Conservation (phyloP, 1,140 invertebrate species). For the Conus ventricosus region DNA sequence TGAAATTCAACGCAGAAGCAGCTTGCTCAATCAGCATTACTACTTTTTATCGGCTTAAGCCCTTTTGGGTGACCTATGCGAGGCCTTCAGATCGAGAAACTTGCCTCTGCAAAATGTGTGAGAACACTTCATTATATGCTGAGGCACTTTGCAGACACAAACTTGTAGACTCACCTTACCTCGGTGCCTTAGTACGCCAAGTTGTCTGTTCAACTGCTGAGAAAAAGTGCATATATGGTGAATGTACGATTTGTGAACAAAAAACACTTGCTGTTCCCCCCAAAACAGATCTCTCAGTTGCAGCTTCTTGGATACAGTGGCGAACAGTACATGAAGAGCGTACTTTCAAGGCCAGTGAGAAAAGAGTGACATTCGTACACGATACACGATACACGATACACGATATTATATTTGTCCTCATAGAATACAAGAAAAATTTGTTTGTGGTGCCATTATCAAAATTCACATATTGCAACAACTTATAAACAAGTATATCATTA, state of each 20-base stretch:
- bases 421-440: too few relatives aligned
- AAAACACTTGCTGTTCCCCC: neutral
- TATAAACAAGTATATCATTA: too few relatives aligned
- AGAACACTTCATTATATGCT: constrained; percentile 26
- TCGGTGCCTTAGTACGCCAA: too few relatives aligned
- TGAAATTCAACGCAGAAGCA: neutral
- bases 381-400: too few relatives aligned
- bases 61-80: constrained; percentile 34
- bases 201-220: neutral
- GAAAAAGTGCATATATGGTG: neutral
- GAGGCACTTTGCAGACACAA: constrained; percentile 6
- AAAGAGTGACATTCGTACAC: constrained; percentile 1
- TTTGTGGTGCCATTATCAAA: too few relatives aligned
- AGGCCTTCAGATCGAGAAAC: constrained; percentile 29
- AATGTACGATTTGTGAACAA: neutral
- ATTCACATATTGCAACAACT: too few relatives aligned
- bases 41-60: constrained; percentile 31
- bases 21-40: constrained; percentile 19
- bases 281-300: neutral
- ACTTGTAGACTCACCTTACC: too few relatives aligned
- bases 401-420: too few relatives aligned
- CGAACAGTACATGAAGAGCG: neutral
- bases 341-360: neutral
- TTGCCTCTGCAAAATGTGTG: constrained; percentile 35
- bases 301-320: constrained; percentile 25